Base-by-base conservation (phyloP, 2,888 invertebrate species). In the Pammene fasciana region DNA sequence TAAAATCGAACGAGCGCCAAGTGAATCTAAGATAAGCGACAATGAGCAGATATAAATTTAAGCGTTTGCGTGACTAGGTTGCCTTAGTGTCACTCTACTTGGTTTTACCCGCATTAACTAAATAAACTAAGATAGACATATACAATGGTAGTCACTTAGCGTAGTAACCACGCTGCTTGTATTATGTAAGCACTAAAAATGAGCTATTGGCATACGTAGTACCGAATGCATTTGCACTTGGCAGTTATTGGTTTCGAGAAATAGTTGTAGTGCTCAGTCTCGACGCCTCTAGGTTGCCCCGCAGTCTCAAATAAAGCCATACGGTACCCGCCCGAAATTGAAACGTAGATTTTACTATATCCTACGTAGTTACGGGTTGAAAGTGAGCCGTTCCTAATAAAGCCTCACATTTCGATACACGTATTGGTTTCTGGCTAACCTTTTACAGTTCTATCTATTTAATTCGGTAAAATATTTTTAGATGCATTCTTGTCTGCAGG, bases 51-150 rank as follows among this genome's bases (percentile, higher is more conserved):
- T 71, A 66, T 71, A 80, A 79, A 75, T 75, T 75, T 76, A 76
- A 75, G 72, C 73, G 71, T 72, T 85, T 73, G 81, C 85, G 85
- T 83, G 84, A 81, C 80, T 76, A 45, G 68, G 71, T 74, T 75
- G 73, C 62, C 74, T 73, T 71, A 59, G 56, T 66, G 55, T 62
- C 60, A 71, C 43, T 67, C 16, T 48, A 48, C 18, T 72, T 54
- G 52, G 57, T 67, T 48, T 59, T 59, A 59, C 48, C 67, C 56
- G 57, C 71, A 68, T 67, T 62, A 70, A 67, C 71, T 68, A 71
- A 72, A 71, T 73, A 68, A 65, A 64, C 64, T 46, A 57, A 72
- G 26, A 26, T 26, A 26, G 1, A 26, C 71, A 68, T 71, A 68
- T 68, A 68, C 64, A 34, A 60, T 34, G 62, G 61, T 46, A 65